Evolutionary conservation across 2,888 invertebrate genomes (phyloP), one percentile per base, ranked within the genome.

Genomic region (Dolichomitus sp.): DNA sequence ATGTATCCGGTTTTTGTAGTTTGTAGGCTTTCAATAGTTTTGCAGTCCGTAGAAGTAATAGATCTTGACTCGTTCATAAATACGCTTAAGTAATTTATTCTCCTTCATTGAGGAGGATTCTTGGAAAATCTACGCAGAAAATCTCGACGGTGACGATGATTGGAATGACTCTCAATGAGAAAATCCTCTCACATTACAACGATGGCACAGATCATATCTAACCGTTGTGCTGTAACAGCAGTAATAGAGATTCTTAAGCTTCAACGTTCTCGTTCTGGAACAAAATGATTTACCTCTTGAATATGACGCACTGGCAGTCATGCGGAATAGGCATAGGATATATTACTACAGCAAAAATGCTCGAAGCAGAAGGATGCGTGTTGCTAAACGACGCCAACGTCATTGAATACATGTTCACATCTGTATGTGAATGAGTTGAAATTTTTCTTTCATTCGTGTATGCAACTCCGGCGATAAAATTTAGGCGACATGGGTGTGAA

Each of bases 211-310:
- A 65, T 17, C 33, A 0, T 37, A 37, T 30, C 57, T 40, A 19
- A 12, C 11, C 40, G 40, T 9, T 40, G 11, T 37, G 33, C n/a
- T 59, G 40, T 63, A 19, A 40, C 17, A 40, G 17, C 17, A 11
- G 27, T 23, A 19, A 27, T n/a, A 50, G 23, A 17, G 75, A 66
- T 42, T 42, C 57, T 40, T 19, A 14, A 42, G n/a, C 45, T 65
- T 9, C 42, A 65, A 66, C 12, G 45, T 65, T 72, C 57, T 57
- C 19, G 33, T 45, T 45, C 61, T 33, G 14, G 40, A 23, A 50
- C 40, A 37, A 27, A 74, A 80, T 74, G 19, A 52, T 80, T 80
- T 80, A 74, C 54, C 59, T 57, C 79, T 79, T 79, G 72, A 80
- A 69, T 48, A 63, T 68, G 74, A 69, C 68, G 68, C 74, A 74